phyloP scores from a whole-genome alignment of 2,888 invertebrate genomes.

The Fragum sueziense region DNA sequence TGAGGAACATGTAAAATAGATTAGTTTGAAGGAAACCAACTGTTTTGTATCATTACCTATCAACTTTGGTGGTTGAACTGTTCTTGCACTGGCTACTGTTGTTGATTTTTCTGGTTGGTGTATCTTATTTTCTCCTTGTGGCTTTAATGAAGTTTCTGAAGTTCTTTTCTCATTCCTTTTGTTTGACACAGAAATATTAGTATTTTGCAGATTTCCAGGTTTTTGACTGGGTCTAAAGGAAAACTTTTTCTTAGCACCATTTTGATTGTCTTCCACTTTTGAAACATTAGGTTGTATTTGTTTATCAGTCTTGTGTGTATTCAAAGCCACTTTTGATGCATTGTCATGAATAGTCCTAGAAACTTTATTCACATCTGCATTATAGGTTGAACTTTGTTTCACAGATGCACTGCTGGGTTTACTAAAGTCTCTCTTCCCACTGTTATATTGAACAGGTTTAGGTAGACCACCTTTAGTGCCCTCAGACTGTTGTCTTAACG shows the following conservation, averaged over 20 bases:
- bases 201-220: background rate
- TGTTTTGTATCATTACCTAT: too few species aligned
- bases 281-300: too few species aligned
- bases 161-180: too few species aligned
- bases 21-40: too few species aligned
- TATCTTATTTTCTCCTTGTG: background rate
- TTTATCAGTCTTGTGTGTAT: background rate
- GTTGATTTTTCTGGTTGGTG: background rate
- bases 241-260: slow-evolving; percentile 6
- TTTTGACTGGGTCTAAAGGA: slow-evolving; percentile 26
- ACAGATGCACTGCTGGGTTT: too few species aligned
- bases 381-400: background rate
- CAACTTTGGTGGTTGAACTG: too few species aligned
- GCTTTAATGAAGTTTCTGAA: background rate
- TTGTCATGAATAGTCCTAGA: background rate
- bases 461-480: background rate
- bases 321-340: background rate
- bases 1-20: too few species aligned
- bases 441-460: background rate
- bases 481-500: background rate
- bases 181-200: background rate
- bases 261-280: background rate
- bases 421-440: too few species aligned
- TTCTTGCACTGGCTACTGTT: too few species aligned
- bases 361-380: too few species aligned